Conservation (phyloP, 23 tunicate genomes). For the Halocynthia roretzi region DNA sequence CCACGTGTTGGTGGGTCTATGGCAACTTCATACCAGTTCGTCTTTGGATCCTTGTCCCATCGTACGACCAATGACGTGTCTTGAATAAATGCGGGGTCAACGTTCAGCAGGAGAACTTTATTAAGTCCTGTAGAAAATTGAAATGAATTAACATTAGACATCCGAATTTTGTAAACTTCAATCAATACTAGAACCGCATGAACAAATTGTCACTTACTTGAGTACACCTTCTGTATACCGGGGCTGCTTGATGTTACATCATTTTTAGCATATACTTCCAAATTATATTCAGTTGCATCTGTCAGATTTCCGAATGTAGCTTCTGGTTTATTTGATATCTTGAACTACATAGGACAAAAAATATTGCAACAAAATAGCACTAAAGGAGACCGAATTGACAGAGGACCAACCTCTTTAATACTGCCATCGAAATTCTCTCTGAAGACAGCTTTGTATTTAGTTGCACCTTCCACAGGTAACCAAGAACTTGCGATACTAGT, state of each 20-base stretch:
- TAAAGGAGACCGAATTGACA: not conserved
- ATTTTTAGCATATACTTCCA: conserved; percentile 47
- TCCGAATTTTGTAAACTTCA: not conserved
- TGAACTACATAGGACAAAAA: conserved; percentile 13
- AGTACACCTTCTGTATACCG: conserved; percentile 39
- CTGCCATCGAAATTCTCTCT: not conserved
- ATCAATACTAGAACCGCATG: not conserved
- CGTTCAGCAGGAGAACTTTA: conserved; percentile 32
- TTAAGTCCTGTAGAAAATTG: too few species aligned
- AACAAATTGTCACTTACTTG: conserved; percentile 41
- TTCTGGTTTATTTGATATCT: conserved; percentile 2
- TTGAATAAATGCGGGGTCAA: conserved; percentile 51
- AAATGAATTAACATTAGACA: not conserved
- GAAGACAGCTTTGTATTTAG: conserved; percentile 33
- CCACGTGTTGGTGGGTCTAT: conserved; percentile 27
- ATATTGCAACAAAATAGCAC: not conserved
- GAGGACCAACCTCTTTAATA: not conserved
- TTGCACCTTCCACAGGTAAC: conserved; percentile 73
- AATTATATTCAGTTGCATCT: conserved; percentile 38
- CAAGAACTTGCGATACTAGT: conserved; percentile 40
- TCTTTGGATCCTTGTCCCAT: conserved; percentile 50
- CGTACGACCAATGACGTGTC: conserved; percentile 68
- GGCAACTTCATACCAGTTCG: conserved; percentile 64
- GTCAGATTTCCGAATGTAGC: conserved; percentile 24
- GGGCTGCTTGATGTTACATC: conserved; percentile 66